Evolutionary conservation across 2,113 vertebrate species (phyloP).

Genomic region (Diphyllodes magnificus): DNA sequence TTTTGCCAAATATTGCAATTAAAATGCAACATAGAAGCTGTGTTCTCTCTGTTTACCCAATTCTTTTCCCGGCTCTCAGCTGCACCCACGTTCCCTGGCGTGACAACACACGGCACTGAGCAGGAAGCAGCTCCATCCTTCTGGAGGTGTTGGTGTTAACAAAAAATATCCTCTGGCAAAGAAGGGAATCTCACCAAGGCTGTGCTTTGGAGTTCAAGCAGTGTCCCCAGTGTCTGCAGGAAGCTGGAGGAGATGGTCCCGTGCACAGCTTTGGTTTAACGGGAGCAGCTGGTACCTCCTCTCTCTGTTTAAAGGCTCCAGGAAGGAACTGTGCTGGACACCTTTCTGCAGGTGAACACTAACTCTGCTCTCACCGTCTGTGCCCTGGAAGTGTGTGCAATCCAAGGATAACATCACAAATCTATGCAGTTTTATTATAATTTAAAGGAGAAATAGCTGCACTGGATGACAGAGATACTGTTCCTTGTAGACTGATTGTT

Average conservation of each 20-base stretch:
- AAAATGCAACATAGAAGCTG: background rate
- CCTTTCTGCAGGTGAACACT: background rate
- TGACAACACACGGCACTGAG: background rate
- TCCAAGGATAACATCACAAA: background rate
- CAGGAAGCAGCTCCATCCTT: background rate
- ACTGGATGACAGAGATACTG: background rate
- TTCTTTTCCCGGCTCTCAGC: background rate
- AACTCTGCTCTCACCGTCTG: background rate
- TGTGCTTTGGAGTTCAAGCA: background rate
- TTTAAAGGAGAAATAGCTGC: background rate
- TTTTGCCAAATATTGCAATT: background rate
- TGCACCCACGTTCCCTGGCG: fast-evolving
- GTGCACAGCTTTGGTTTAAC: background rate
- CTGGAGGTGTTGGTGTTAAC: background rate
- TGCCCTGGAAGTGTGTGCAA: background rate
- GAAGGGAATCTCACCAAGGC: background rate
- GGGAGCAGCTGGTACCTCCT: background rate
- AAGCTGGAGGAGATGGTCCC: background rate
- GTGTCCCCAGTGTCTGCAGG: background rate
- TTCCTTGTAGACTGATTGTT: background rate
- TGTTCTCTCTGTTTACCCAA: background rate
- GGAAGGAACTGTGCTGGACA: background rate
- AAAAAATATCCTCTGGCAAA: background rate
- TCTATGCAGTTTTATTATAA: background rate
- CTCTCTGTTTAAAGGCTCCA: background rate